Base-by-base conservation (phyloP, 2,113 vertebrate genomes). In the Pipa parva region DNA sequence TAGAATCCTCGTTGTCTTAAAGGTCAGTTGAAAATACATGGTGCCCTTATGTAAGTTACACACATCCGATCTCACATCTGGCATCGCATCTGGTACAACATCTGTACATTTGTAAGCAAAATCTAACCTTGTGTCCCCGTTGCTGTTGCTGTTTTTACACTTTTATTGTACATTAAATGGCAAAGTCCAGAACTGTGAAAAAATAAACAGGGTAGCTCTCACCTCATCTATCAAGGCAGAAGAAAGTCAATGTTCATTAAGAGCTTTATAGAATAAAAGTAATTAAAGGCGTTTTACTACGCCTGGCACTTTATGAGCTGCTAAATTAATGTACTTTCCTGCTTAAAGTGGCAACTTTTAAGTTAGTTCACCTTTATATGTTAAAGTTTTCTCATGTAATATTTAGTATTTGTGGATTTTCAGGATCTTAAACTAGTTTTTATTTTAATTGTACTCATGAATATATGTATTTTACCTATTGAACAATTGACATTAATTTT, bases 211-310 rank as follows among this genome's bases (percentile, higher is more conserved):
- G 50, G 2, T 2, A 27, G 1, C 7, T 25, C n/a, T 54, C 25
- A 27, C 50, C 49, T 58, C 37, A 24, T 24, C 27, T 58, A 25
- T 48, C 13, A 8, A 42, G 45, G 20, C 18, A 26, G 42, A 66
- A 48, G 39, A 58, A 55, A 66, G 39, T 48, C 63, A 33, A 36
- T 26, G 20, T 17, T 48, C 2, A 4, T 36, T 58, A 48, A 46
- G 42, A 29, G 9, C 27, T 49, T 58, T 49, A 5, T 26, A 58
- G 27, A 59, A 42, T 39, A 20, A 27, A 54, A 26, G n/a, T 63
- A 39, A 54, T 54, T 64, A n/a, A 12, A 27, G 17, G 11, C 12
- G 26, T 49, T 49, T 24, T 24, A 22, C 18, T 49, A 24, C 18
- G 18, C 10, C 21, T 3, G 3, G n/a, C 13, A 4, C n/a, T 21